Evolutionary conservation across 2,888 invertebrate species (phyloP).

Genomic region (Brachyopa scutellaris): DNA sequence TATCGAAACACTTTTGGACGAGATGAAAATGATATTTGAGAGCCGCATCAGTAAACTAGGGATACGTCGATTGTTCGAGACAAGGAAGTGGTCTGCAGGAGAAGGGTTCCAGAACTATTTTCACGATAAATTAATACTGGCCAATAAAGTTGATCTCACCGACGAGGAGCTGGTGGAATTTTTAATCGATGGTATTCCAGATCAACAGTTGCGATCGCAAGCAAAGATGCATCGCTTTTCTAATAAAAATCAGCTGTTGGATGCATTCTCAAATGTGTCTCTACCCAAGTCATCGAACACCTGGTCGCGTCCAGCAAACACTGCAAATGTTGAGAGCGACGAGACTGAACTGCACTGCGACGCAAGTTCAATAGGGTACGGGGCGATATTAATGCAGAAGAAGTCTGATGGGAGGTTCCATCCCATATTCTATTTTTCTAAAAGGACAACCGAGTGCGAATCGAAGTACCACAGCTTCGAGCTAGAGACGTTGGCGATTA

Average conservation of each 20-base stretch:
- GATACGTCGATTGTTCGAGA: too few species aligned
- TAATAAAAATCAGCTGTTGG: slow-evolving; percentile 15
- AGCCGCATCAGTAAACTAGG: too few species aligned
- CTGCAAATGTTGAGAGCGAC: not conserved
- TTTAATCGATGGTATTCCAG: slow-evolving; percentile 48
- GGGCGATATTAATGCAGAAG: slow-evolving; percentile 76
- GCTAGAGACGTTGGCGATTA: slow-evolving; percentile 75
- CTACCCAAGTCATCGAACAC: too few species aligned
- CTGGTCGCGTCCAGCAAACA: too few species aligned
- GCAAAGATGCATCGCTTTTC: slow-evolving; percentile 41
- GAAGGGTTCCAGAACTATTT: too few species aligned
- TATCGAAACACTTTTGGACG: too few species aligned
- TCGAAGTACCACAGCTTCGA: slow-evolving; percentile 77
- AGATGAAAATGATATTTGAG: too few species aligned
- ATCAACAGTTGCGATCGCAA: slow-evolving; percentile 28
- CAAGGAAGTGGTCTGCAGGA: too few species aligned
- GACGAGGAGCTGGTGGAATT: slow-evolving; percentile 59
- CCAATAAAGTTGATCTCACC: slow-evolving; percentile 3
- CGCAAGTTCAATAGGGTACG: slow-evolving; percentile 76
- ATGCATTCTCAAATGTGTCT: slow-evolving; percentile 26
- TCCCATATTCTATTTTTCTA: slow-evolving; percentile 77
- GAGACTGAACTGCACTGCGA: slow-evolving; percentile 78
- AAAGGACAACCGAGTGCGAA: slow-evolving; percentile 74
- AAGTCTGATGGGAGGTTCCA: slow-evolving; percentile 74
- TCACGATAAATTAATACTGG: too few species aligned